Evolutionary conservation across 2,888 invertebrate species (phyloP), one percentile per base, ranked within the genome.

Genomic region (Ryuthela nishihirai): DNA sequence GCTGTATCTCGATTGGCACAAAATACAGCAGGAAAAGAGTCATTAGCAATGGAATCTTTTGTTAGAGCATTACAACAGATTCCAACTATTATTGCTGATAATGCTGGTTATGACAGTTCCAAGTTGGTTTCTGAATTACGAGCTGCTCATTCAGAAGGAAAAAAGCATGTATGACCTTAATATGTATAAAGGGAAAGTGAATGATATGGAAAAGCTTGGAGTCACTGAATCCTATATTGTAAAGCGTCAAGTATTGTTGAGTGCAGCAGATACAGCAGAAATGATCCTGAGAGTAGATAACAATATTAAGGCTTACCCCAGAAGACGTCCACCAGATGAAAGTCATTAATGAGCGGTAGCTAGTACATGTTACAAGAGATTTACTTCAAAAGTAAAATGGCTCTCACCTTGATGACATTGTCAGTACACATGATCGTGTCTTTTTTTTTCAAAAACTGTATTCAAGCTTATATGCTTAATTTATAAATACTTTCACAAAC

Each of bases 201-300:
- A 85, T 4, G 92, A 95, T 77, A 95, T 99, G 87, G 84, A 84
- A 69, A 80, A 81, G 42, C 77, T 95, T 61, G 98, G 97, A 40
- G 86, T 99, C 68, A 93, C 94, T 0, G 99, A 99, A 78, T 95
- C 98, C 0, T 95, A 86, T 78, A 90, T 89, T 25, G 98, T 99
- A 6, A 99, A 99, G 76, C 82, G 91, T 26, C 97, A 98, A 76
- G 94, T 99, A 43, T 77, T 99, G 49, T 72, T 93, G 60, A 93
- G 95, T 6, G 99, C 97, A 0, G 78, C 92, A 0, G 99, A 99
- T 76, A 98, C 98, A 0, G 97, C 98, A 0, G 98, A 99, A 78
- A 94, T 99, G 90, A 98, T 99, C 69, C 81, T 99, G 18, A 85
- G 99, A 50, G 99, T 99, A 1, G 99, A 99, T 76, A 86, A 94